A percentile compares a stretch with the other conserved stretches of the same genome.
phyloP scores from a whole-genome alignment of 2,797 vertebrate genomes.

The Falco berigora region DNA sequence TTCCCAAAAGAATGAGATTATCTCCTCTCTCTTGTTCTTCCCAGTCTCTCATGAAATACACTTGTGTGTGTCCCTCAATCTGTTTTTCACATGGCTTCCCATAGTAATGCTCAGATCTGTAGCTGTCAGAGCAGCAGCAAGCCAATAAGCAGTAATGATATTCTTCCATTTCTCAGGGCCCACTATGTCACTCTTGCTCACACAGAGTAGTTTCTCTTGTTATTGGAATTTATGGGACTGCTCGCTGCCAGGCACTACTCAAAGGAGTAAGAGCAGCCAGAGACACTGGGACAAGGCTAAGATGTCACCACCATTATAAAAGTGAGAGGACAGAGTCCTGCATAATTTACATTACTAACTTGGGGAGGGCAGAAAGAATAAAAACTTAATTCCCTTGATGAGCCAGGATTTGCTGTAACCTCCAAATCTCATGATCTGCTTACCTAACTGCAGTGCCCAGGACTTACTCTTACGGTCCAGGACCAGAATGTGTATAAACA shows the following conservation, averaged over 20 bases:
- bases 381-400: background rate
- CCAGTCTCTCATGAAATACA: background rate
- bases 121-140: background rate
- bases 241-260: background rate
- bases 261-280: background rate
- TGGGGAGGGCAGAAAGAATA: background rate
- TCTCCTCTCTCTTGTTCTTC: background rate
- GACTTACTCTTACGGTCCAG: background rate
- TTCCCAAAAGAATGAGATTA: slow-evolving; percentile 23
- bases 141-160: background rate
- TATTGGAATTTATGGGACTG: background rate
- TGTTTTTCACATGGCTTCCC: background rate
- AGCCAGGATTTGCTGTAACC: background rate
- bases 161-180: background rate
- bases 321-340: background rate
- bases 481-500: background rate
- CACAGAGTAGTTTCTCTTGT: background rate
- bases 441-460: background rate
- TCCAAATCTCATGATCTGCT: background rate
- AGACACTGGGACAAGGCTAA: background rate
- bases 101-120: background rate
- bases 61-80: background rate
- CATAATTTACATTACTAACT: background rate
- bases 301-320: accelerated
- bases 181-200: background rate